Evolutionary conservation across 2,888 invertebrate genomes (phyloP), one percentile per base, ranked within the genome.

Genomic region (Drosophila neotestacea): DNA sequence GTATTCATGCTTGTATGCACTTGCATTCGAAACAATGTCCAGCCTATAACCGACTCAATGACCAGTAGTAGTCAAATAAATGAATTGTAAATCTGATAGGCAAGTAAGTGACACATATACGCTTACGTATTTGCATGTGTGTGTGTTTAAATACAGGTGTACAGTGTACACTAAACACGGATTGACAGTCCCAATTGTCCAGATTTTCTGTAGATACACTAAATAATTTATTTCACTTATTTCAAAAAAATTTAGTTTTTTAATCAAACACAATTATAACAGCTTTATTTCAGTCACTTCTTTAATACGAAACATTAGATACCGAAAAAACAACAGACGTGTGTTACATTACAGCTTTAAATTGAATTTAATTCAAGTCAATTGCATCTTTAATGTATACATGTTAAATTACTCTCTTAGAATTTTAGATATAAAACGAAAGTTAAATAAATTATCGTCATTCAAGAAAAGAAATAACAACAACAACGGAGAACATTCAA

Each of bases 11-110:
- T 34, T 30, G 32, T 34, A 9, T n/a, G 50, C 34, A 55, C 22
- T 22, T 55, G 42, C 55, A 42, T 54, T 41, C 42, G 54, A 30
- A 54, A 54, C 54, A 22, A 30, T 54, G 55, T 55, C 44, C 55
- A 44, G 44, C 55, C 44, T 56, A 56, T 56, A 44, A 55, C 27
- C 34, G 32, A 22, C 51, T 42, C 42, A 34, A n/a, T 34, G 54
- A 32, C 32, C 41, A 55, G 42, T 55, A 55, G 22, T 42, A 34
- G 22, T 44, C 55, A 44, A 55, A 34, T 44, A 6, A 10, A 9
- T 56, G 54, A 16, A 54, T 32, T 32, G 42, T 54, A 30, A 22
- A 42, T 54, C 30, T 32, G 39, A 38, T 51, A 51, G 38, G 51
- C 11, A 44, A 16, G 6, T 7, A 32, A 32, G 32, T 32, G 32